phyloP scores from a whole-genome alignment of 2,113 vertebrate species.

The Phalacrocorax carbo region DNA sequence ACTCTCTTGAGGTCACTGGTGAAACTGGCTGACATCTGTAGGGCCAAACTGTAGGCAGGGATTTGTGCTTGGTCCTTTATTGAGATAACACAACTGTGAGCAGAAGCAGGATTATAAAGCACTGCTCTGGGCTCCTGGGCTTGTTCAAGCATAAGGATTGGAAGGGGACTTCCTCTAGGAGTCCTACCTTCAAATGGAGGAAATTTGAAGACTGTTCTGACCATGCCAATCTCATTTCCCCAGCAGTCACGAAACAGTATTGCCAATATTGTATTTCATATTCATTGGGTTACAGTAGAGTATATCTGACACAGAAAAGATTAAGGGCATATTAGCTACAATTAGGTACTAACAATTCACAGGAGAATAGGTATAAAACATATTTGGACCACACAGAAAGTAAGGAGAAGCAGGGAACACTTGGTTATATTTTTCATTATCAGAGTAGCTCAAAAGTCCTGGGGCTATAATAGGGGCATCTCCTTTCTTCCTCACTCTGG shows the following conservation, averaged over 20 bases:
- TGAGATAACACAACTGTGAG: not conserved
- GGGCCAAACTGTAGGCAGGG: not conserved
- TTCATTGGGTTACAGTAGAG: not conserved
- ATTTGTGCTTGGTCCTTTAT: not conserved
- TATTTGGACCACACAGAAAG: not conserved
- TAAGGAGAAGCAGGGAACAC: not conserved
- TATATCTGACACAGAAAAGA: conserved; percentile 10
- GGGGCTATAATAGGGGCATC: not conserved
- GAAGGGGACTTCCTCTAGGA: not conserved
- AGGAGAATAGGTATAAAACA: conserved; percentile 13
- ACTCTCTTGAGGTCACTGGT: not conserved
- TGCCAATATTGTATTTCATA: not conserved
- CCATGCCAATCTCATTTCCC: not conserved
- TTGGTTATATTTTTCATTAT: not conserved
- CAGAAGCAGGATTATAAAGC: not conserved
- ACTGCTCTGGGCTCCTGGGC: not conserved
- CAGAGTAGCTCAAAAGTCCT: not conserved
- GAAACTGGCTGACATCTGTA: not conserved
- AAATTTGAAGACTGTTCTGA: not conserved
- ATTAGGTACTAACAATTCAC: conserved; percentile 24
- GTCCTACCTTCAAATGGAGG: not conserved
- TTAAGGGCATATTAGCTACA: not conserved
- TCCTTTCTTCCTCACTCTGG: not conserved
- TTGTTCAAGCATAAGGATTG: not conserved
- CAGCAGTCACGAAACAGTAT: not conserved